Conservation (phyloP, 2,888 invertebrate species). For the Polydesmus complanatus region DNA sequence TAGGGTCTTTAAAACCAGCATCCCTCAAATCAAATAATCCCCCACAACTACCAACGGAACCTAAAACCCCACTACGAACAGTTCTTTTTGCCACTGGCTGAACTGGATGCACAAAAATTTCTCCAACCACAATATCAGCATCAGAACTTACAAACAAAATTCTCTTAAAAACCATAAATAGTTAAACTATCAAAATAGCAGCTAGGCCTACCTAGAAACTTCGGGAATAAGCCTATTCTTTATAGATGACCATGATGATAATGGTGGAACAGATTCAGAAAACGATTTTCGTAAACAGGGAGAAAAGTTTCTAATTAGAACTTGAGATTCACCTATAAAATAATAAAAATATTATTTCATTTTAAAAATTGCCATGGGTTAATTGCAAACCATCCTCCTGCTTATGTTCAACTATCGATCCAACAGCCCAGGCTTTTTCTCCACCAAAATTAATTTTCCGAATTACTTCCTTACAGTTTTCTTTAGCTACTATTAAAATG, state of each 20-base stretch:
- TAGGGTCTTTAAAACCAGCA: constrained; percentile 59
- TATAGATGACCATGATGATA: no score
- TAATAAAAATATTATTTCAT: neutral
- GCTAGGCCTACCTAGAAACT: no score
- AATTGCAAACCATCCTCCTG: no score
- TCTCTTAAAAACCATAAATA: neutral
- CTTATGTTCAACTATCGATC: constrained; percentile 29
- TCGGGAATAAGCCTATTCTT: no score
- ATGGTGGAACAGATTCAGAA: neutral
- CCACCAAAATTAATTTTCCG: constrained; percentile 31
- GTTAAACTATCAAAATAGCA: no score
- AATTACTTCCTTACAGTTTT: constrained; percentile 41
- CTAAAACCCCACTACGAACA: constrained; percentile 59
- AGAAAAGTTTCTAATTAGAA: constrained; percentile 57
- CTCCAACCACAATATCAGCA: constrained; percentile 86
- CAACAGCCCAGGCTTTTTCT: constrained; percentile 36
- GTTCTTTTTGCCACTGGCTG: constrained; percentile 70
- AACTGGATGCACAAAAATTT: constrained; percentile 64
- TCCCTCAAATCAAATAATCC: constrained; percentile 71
- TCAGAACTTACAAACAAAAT: no score
- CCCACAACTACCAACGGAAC: constrained; percentile 81
- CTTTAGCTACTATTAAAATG: constrained; percentile 54
- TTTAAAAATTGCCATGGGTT: neutral
- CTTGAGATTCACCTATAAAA: constrained; percentile 41
- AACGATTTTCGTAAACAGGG: neutral